Evolutionary conservation across 2,888 invertebrate genomes (phyloP).

Genomic region (Cyclophora punctaria): DNA sequence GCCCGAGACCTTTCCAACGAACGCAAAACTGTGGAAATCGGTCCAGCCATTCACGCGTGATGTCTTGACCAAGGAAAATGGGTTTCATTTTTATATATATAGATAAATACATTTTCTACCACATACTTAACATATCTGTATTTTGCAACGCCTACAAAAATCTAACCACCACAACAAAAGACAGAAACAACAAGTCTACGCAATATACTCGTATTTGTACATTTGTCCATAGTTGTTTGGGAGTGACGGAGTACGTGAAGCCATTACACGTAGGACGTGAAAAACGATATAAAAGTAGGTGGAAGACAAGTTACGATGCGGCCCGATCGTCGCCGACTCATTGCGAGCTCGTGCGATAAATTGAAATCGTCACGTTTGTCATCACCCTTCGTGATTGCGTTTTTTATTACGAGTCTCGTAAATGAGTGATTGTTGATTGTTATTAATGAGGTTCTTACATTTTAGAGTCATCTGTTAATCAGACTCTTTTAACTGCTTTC

Average conservation of each 20-base stretch:
- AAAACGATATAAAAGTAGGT: conserved; percentile 51
- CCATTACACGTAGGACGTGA: conserved; percentile 55
- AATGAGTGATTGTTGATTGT: too few relatives aligned
- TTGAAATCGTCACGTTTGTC: conserved; percentile 59
- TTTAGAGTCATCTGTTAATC: too few relatives aligned
- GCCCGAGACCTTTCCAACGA: too few relatives aligned
- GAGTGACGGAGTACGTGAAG: conserved; percentile 40
- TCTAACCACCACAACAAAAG: not conserved
- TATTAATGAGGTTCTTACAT: too few relatives aligned
- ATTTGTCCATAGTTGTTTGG: conserved; percentile 18
- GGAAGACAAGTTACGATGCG: conserved; percentile 41
- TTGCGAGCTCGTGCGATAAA: conserved; percentile 51
- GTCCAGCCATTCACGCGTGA: too few relatives aligned
- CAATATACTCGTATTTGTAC: conserved; percentile 25
- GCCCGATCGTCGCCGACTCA: conserved; percentile 44
- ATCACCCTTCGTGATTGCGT: conserved; percentile 52
- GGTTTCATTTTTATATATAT: too few relatives aligned
- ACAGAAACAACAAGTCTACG: conserved; percentile 3
- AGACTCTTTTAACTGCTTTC: too few relatives aligned
- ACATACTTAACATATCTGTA: too few relatives aligned
- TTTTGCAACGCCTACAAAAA: too few relatives aligned
- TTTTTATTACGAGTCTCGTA: conserved; percentile 29
- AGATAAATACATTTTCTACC: too few relatives aligned
- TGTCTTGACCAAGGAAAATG: too few relatives aligned
- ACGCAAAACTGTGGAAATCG: too few relatives aligned